A percentile compares a stretch with the other conserved stretches of the same genome.
These are phyloP conservation scores for Brachirus orientalis DNA, from an alignment of 2,113 vertebrate species.

Conservation along the genomic window DNA sequence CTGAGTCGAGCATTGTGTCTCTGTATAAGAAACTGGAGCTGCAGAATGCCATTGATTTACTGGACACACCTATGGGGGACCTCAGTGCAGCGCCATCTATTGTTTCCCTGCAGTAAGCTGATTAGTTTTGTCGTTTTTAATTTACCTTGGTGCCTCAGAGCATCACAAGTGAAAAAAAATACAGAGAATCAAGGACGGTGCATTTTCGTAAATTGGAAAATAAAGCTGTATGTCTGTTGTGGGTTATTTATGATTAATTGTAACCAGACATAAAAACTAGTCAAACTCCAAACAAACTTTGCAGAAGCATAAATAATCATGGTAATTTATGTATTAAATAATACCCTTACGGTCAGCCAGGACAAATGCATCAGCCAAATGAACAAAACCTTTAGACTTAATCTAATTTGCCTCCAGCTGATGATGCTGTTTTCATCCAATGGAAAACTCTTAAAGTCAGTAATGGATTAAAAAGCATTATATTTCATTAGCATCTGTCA, in stretches of 20 bases:
- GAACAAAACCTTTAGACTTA: neutral
- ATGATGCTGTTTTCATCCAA: constrained; percentile 6
- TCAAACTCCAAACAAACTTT: too few relatives aligned
- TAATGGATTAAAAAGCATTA: constrained; percentile 4
- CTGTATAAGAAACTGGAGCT: constrained; percentile 94
- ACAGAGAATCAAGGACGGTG: too few relatives aligned
- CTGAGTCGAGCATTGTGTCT: constrained; percentile 90
- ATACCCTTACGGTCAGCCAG: neutral
- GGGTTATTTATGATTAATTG: too few relatives aligned
- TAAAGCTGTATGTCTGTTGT: too few relatives aligned
- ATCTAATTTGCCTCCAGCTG: constrained; percentile 38
- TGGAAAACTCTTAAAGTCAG: neutral
- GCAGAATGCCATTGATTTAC: constrained; percentile 88
- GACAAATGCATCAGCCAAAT: constrained; percentile 17
- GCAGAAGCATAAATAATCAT: neutral
- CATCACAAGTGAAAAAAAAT: too few relatives aligned
- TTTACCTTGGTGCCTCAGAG: too few relatives aligned
- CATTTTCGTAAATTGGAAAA: neutral
- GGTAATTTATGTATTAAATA: too few relatives aligned
- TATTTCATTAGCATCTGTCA: neutral
- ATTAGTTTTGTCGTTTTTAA: neutral
- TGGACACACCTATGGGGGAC: constrained; percentile 81
- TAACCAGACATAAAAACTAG: too few relatives aligned
- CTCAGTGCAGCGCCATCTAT: constrained; percentile 77
- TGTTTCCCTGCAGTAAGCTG: constrained; percentile 78